Evolutionary conservation across 2,888 invertebrate species (phyloP), one percentile per base, ranked within the genome.

Genomic region (Panzeria rudis): DNA sequence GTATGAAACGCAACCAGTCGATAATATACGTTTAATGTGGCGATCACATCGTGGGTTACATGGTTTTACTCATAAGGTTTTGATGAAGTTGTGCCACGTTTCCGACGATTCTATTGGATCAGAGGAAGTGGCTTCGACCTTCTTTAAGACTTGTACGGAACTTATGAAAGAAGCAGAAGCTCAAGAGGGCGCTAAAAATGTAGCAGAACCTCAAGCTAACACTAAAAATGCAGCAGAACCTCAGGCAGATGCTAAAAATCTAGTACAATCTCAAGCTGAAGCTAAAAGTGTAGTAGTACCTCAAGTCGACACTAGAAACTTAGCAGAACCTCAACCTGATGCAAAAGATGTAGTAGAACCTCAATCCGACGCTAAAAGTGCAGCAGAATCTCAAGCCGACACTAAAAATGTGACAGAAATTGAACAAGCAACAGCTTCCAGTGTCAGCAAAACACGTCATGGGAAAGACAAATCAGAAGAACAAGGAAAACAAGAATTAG

Each of bases 41-140:
- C 76, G 88, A 9, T 41, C 80, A n/a, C 88, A 89, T 80, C 84
- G 89, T 35, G 88, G 88, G 0, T 72, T 80, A 52, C 83, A 89
- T 64, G 89, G 89, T 3, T 79, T 87, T 6, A 84, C 87, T 8
- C 92, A 92, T 79, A 89, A 88, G 6, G 84, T 85, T 8, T 83
- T 92, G 23, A 87, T 92, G 13, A 86, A 87, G 41, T 86, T 90
- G 50, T 91, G 92, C 38, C 90, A 90, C 71, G 88, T 89, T 6
- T 86, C 66, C 9, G 87, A 89, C 4, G 75, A 83, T 2, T 82
- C 66, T 13, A 62, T 89, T 20, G 89, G 89, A 8, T 87, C 85
- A 29, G 29, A 72, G 0, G 78, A 81, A 8, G 69, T 88, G 0
- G 76, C 77, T 3, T 75, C 52, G 4, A 64, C 84, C 7, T 88